These are phyloP conservation scores for Xiphophorus hellerii DNA, from an alignment of 2,113 vertebrate species.

Conservation along the genomic window DNA sequence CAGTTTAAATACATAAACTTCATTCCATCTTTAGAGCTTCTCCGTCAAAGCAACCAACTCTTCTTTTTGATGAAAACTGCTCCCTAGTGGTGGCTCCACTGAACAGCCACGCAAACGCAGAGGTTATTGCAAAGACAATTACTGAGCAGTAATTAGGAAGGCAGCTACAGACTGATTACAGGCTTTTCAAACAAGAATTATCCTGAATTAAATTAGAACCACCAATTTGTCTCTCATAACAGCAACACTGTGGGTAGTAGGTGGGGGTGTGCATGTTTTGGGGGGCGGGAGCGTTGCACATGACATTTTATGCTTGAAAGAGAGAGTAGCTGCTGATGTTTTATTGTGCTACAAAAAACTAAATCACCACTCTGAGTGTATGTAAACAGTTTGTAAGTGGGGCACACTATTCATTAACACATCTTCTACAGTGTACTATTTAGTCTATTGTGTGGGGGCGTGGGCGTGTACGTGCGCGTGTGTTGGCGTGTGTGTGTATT, in stretches of 20 bases:
- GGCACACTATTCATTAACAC: background rate
- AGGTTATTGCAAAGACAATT: slow-evolving; percentile 66
- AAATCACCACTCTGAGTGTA: background rate
- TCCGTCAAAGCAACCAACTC: background rate
- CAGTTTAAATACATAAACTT: background rate
- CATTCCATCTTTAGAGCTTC: background rate
- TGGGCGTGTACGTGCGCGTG: background rate
- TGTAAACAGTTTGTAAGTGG: slow-evolving; percentile 4
- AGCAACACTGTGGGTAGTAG: slow-evolving; percentile 28
- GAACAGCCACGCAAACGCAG: slow-evolving; percentile 20
- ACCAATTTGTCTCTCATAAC: slow-evolving; percentile 25
- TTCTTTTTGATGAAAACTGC: slow-evolving; percentile 50
- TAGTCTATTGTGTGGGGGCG: slow-evolving; percentile 2
- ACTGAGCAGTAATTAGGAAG: slow-evolving; percentile 58
- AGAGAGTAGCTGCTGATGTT: background rate
- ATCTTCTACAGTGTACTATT: slow-evolving; percentile 14
- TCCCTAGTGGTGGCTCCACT: slow-evolving; percentile 47
- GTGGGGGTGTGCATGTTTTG: slow-evolving; percentile 13
- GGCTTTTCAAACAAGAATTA: slow-evolving; percentile 52
- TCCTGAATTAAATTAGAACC: slow-evolving; percentile 56
- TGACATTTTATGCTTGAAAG: slow-evolving; percentile 15
- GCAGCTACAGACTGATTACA: slow-evolving; percentile 50
- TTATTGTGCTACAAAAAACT: background rate
- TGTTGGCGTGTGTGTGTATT: background rate
- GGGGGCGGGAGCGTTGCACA: background rate